phyloP scores from a whole-genome alignment of 2,888 invertebrate species.

The Dermolepida albohirtum region DNA sequence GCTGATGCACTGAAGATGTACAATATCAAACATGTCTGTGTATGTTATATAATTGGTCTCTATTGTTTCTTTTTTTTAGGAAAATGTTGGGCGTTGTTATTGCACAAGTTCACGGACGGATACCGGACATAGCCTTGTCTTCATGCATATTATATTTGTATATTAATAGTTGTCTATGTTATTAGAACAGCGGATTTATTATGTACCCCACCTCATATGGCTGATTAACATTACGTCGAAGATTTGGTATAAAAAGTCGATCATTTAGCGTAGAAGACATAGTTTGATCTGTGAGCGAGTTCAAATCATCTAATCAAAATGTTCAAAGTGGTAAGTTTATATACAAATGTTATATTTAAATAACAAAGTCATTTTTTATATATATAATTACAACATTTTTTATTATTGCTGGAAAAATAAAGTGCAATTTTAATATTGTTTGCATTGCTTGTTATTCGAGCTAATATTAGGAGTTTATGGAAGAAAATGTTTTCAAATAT shows the following conservation, averaged over 20 bases:
- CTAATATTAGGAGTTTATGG: too few species aligned
- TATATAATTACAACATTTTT: too few species aligned
- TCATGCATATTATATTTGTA: conserved; percentile 20
- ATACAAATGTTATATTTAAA: conserved; percentile 6
- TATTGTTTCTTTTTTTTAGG: conserved; percentile 19
- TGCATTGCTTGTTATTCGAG: too few species aligned
- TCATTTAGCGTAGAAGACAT: conserved; percentile 44
- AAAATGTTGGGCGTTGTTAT: conserved; percentile 24
- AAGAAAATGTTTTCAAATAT: too few species aligned
- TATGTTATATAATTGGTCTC: too few species aligned
- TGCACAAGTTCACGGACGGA: conserved; percentile 38
- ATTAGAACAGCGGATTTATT: conserved; percentile 18
- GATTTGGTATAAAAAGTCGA: conserved; percentile 34
- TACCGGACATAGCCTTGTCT: conserved; percentile 40
- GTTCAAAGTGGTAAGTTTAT: conserved; percentile 63
- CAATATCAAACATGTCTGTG: too few species aligned
- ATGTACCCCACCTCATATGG: conserved; percentile 26
- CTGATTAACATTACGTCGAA: conserved; percentile 18
- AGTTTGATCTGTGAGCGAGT: conserved; percentile 40
- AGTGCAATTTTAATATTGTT: too few species aligned
- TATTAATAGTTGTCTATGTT: conserved; percentile 16
- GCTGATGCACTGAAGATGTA: conserved; percentile 18
- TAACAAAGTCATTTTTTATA: neutral
- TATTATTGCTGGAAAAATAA: conserved; percentile 2
- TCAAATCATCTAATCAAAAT: conserved; percentile 54